Percentiles rank a stretch among this genome's conserved stretches.
Conservation (phyloP, 2,113 vertebrate species). For the Tragelaphus scriptus region DNA sequence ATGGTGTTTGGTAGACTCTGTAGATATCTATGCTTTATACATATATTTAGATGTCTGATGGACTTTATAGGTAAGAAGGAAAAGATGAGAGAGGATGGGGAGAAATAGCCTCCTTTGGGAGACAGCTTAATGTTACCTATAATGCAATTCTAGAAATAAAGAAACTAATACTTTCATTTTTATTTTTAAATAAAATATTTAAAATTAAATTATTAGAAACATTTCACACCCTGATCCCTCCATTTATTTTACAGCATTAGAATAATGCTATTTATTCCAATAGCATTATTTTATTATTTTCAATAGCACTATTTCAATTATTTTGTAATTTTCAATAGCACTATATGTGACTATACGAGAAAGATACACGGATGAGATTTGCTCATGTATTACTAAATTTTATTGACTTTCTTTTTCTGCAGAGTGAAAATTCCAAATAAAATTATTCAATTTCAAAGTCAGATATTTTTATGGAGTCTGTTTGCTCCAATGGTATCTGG, state of each 20-base stretch:
- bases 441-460: constrained; percentile 24
- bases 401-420: background rate
- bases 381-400: background rate
- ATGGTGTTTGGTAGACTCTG: background rate
- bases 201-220: background rate
- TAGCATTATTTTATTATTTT: background rate
- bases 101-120: background rate
- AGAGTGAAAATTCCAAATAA: background rate
- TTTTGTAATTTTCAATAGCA: background rate
- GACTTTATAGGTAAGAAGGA: background rate
- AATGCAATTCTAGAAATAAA: background rate
- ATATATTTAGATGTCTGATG: background rate
- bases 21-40: background rate
- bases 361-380: background rate
- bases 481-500: background rate
- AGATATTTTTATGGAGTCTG: background rate
- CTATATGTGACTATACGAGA: background rate
- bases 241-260: background rate
- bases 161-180: background rate
- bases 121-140: background rate
- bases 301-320: background rate
- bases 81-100: background rate
- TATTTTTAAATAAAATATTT: constrained; percentile 3
- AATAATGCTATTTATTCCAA: background rate
- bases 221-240: background rate